Evolutionary conservation across 1,140 invertebrate species (phyloP), one percentile per base, ranked within the genome.

Genomic region (Dreissena polymorpha): DNA sequence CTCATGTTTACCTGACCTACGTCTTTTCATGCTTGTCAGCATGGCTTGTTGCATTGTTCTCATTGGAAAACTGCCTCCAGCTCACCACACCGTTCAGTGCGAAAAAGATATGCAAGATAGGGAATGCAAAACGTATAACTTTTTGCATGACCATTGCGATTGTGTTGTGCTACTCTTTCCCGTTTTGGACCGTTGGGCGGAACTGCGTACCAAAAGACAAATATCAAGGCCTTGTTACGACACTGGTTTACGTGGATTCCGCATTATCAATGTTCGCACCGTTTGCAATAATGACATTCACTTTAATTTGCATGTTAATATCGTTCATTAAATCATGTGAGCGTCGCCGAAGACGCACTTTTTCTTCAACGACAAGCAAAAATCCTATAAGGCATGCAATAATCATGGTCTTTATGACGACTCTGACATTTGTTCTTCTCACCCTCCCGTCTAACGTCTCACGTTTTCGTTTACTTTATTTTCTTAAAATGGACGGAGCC

Each of bases 401-500:
- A 2, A 95, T 96, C 90, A 96, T 97, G 95, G 93, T 97, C 10
- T 94, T 97, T 0, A 93, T 97, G 27, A 96, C 97, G 16, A 97
- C 96, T 0, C 95, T 95, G 1, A 95, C 96, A 1, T 97, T 97
- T 91, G 94, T 97, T 0, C 93, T 94, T 63, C 93, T 97, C 21
- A 97, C 97, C 93, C 91, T 97, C 18, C 97, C 97, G 0, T 90
- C 92, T 68, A 92, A 93, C 87, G 86, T 88, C 50, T 89, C 93
- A 23, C 84, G 93, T 29, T 84, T 91, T n/a, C 86, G 89, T 60
- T 79, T 90, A 51, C 88, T 91, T 76, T 81, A 93, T 18, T 53
- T 64, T 76, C 63, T 84, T 53, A 23, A 67, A 10, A 53, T 55
- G 49, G 50, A 39, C n/a, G 57, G 21, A 18, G 21, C 78, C 55